Base-by-base conservation (phyloP, 64 coral and sea anemone species). In the Stylophora pistillata region DNA sequence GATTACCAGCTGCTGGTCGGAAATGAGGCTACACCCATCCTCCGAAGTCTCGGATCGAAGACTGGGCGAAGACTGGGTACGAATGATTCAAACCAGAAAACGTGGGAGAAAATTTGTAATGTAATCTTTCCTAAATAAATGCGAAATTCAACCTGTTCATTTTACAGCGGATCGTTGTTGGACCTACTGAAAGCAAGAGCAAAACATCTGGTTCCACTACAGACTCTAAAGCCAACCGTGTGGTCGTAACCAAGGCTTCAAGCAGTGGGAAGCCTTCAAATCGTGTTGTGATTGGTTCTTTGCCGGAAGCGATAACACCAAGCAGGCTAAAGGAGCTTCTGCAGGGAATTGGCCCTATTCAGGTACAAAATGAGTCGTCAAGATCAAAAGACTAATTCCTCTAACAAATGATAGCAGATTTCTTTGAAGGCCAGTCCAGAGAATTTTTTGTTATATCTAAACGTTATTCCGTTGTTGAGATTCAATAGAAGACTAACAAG, bases 251-350 rank as follows among this genome's bases (percentile, higher is more conserved):
- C 32, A 98, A 98, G 58, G 87, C 92, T 53, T 89, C 93, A 2
- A 95, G 86, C 60, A 81, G 92, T 28, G 96, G 96, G 26, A 98
- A 98, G 57, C 96, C 96, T 28, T 89, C 92, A 13, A 98, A 98
- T 56, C 96, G 96, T 58, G 93, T 98, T 5, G 96, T 98, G 74
- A 98, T 98, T 83, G 96, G 96, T 16, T 98, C 96, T 0, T 72
- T 98, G 20, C 96, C 96, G 9, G 82, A 94, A 30, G 65, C 78
- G 9, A 98, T 98, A 30, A 98, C 96, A 52, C 96, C 96, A 33
- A 92, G 59, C 61, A 89, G 90, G 74, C 81, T 98, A 17, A 98
- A 98, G 54, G 96, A 98, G 71, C 87, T 98, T 10, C 55, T 98
- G 57, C 93, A 91, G 32, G 93, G 93, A 5, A 95, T 98, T 90